Base-by-base conservation (phyloP, 2,113 vertebrate genomes). In the Prionailurus viverrinus region DNA sequence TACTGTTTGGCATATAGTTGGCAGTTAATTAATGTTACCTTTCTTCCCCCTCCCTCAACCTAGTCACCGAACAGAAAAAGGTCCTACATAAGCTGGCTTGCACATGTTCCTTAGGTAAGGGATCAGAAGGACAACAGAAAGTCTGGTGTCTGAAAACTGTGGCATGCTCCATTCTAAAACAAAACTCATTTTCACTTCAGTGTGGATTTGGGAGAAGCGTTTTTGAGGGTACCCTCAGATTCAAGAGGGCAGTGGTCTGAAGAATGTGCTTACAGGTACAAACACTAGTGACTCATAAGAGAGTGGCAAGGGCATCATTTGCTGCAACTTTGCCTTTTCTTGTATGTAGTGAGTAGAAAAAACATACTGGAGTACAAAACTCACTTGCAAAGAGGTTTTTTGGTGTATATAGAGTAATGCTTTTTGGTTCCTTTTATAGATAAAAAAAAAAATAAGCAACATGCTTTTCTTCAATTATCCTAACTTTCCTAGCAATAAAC, bases 401-500 rank as follows among this genome's bases (percentile, higher is more conserved):
- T 95, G 83, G 16, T 27, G 23, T 27, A 91, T 33, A 58, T 12
- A 61, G 19, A 80, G 68, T 29, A 91, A 91, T 55, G 84, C 29
- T 5, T 85, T 91, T 55, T 68, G 21, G 13, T 65, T 66, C 41
- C 74, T 89, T 45, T 82, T 58, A 89, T 73, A 92, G 94, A 89
- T 41, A 41, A 51, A 71, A 84, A 76, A 36, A 36, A 87, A 96
- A 87, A 69, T 48, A 86, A 81, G 51, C 25, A 91, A 33, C 27
- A 4, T 68, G 63, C 53, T 91, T 63, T 13, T 90, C 58, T 84
- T 83, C 68, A 91, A 84, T 33, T 53, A 92, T 65, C 15, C 29
- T 55, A 86, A 92, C 27, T 69, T 76, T 61, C 86, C 45, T 74
- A 90, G 19, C 76, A 15, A 89, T 65, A 73, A 82, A 96, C 21